Evolutionary conservation across 2,797 vertebrate genomes (phyloP), one percentile per base, ranked within the genome.

Genomic region (Sebastes reedi): DNA sequence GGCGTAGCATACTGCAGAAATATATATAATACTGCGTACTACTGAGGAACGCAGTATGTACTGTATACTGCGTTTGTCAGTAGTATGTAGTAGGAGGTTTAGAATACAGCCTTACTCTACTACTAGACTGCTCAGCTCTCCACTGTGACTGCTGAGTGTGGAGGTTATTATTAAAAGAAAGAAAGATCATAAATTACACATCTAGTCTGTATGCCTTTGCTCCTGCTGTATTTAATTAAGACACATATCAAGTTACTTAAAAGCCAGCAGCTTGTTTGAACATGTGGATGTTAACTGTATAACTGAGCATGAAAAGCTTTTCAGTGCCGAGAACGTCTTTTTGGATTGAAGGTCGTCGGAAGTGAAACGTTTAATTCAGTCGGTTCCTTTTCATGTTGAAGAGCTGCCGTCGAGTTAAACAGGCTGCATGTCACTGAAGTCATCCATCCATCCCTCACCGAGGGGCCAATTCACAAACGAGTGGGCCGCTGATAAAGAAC

Each of bases 361-460:
- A 11, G 78, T 73, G 29, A 62, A 67, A 20, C 1, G 72, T 82
- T 87, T 73, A 29, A 81, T 72, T 83, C 75, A 75, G 18, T 42
- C n/a, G 52, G 66, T 24, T 70, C 12, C 58, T 82, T 78, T 85
- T 87, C 74, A 42, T 14, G 13, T 14, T 54, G 66, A 74, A 76
- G 78, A 72, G 84, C 52, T 42, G 18, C 77, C 66, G 2, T 6
- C 42, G 79, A 88, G 66, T 81, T 72, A 85, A 88, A 85, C 78
- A 5, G 7, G 20, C 68, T 75, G 84, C 80, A 80, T 81, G 81
- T 27, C 11, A 0, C 8, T 6, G 13, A 27, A 55, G 55, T 36
- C 65, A 2, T 25, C 52, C 29, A 0, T n/a, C 68, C 6, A 2
- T n/a, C 50, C 4, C 20, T n/a, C 50, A 52, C 18, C 8, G 18